Evolutionary conservation across 2,113 vertebrate species (phyloP), one percentile per base, ranked within the genome.

Genomic region (Euleptes europaea): DNA sequence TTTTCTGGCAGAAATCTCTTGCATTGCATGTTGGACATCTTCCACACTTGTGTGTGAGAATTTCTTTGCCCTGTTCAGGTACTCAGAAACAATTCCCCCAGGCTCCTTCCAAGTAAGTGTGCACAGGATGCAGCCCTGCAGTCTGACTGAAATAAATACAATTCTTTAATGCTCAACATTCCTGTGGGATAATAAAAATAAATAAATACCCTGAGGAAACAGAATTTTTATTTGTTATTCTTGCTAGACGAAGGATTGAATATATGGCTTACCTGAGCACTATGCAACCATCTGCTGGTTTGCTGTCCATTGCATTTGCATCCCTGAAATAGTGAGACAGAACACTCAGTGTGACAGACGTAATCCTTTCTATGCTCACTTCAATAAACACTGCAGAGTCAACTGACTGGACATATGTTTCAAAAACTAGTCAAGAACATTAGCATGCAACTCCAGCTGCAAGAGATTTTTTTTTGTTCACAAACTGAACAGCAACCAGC

Each of bases 371-470:
- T 75, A 67, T 80, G 89, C 80, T 82, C 84, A 92, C 86, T 89
- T 89, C 35, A 94, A 92, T 88, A 72, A 84, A 90, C 42, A 91
- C 67, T 87, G 88, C 82, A 91, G 85, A 63, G 75, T 90, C 88
- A 92, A 92, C 90, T 1, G 60, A 96, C 93, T 96, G 84, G 88
- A 96, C 92, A 94, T 81, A 95, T 4, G 80, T 82, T 93, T 93
- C 81, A 89, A 86, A 90, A 94, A 93, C 92, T 94, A 94, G 84
- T 83, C 60, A 86, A 89, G 83, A 80, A 83, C 91, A 28, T 88
- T 93, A 94, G 96, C 97, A 97, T 97, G 97, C 97, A 97, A 96
- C 95, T 96, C 94, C 94, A 95, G 94, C 95, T 95, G 95, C 90
- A 94, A 94, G 67, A 93, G 78, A 89, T 86, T 78, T 35, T 60